Evolutionary conservation across 2,797 vertebrate species (phyloP).

Genomic region (Fistularia commersonii): DNA sequence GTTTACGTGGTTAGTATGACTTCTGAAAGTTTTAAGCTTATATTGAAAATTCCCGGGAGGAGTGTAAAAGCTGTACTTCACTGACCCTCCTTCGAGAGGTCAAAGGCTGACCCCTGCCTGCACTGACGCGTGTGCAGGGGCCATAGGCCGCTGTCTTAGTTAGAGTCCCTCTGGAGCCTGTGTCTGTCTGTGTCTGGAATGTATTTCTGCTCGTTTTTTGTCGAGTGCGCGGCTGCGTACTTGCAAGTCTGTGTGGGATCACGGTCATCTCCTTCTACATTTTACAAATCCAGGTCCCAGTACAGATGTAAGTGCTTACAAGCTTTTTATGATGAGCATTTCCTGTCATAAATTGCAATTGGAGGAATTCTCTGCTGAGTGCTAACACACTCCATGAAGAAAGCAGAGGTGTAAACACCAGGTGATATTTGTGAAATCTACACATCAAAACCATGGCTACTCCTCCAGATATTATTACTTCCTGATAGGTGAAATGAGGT

Average conservation of each 20-base stretch:
- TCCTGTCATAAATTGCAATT: constrained; percentile 74
- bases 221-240: constrained; percentile 21
- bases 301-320: constrained; percentile 50
- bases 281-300: constrained; percentile 42
- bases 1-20: too few species aligned
- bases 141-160: constrained; percentile 51
- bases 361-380: constrained; percentile 54
- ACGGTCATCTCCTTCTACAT: constrained; percentile 34
- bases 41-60: constrained; percentile 11
- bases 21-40: too few species aligned
- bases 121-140: constrained; percentile 58
- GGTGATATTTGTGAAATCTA: constrained; percentile 25
- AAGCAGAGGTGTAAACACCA: constrained; percentile 55
- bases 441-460: constrained; percentile 7
- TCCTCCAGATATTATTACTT: too few species aligned
- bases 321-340: constrained; percentile 70
- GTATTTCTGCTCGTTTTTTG: constrained; percentile 22
- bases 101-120: constrained; percentile 41
- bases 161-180: constrained; percentile 51
- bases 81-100: constrained; percentile 34
- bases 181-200: constrained; percentile 27
- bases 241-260: constrained; percentile 32
- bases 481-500: too few species aligned
- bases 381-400: constrained; percentile 60
- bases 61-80: constrained; percentile 24